Percentiles rank a stretch among this genome's conserved stretches.
These are phyloP conservation scores for Butorides virescens DNA, from an alignment of 2,113 vertebrate genomes.

Conservation along the genomic window DNA sequence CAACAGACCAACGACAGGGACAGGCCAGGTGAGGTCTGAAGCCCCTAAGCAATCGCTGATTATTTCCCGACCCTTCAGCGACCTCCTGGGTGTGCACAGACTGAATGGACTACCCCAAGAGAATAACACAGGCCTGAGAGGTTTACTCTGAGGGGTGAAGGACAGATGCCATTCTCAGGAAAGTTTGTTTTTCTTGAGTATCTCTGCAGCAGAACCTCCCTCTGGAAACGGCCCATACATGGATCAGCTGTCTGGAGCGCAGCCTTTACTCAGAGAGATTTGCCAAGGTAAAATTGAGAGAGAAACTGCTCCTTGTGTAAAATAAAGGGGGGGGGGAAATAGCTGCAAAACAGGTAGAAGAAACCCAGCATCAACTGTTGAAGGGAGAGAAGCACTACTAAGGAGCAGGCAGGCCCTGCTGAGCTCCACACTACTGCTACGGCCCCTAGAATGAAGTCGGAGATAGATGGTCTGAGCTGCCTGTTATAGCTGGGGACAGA, in stretches of 20 bases:
- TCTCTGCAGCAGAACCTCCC: neutral
- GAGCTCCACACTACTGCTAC: neutral
- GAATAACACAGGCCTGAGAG: neutral
- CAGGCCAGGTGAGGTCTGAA: neutral
- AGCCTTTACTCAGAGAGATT: neutral
- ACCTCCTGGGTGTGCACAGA: neutral
- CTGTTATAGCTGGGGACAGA: neutral
- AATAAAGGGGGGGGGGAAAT: neutral
- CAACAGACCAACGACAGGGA: neutral
- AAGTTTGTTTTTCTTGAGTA: neutral
- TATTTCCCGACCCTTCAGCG: neutral
- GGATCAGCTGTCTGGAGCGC: neutral
- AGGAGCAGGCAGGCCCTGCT: neutral
- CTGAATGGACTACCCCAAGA: neutral
- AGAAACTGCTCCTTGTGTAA: neutral
- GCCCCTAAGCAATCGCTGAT: neutral
- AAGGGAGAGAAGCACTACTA: neutral
- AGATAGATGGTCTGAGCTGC: neutral
- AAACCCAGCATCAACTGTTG: neutral
- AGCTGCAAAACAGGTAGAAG: neutral
- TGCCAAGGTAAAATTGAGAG: neutral
- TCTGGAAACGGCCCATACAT: neutral
- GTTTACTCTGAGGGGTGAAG: neutral
- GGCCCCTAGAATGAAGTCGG: neutral
- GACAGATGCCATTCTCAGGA: neutral